Evolutionary conservation across 2,888 invertebrate species (phyloP).

Genomic region (Clivina fossor): DNA sequence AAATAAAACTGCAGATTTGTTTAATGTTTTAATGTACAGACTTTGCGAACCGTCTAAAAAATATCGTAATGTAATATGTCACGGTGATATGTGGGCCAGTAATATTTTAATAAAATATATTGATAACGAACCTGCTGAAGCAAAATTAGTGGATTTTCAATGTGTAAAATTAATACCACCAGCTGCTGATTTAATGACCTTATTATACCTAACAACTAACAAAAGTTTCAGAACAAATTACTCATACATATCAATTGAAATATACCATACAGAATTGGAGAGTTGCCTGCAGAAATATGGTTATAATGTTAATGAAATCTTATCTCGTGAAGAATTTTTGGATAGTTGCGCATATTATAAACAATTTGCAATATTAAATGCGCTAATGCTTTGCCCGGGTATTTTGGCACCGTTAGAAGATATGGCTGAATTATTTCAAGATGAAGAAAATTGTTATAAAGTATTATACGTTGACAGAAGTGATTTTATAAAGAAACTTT

Average conservation of each 20-base stretch:
- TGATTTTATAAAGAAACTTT: constrained; percentile 37
- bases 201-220: constrained; percentile 42
- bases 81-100: constrained; percentile 56
- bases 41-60: constrained; percentile 48
- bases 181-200: constrained; percentile 43
- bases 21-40: constrained; percentile 42
- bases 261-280: constrained; percentile 41
- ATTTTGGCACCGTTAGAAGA: constrained; percentile 39
- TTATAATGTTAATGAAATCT: constrained; percentile 35
- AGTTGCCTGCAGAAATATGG: constrained; percentile 36
- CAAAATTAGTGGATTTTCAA: constrained; percentile 45
- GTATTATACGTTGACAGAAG: constrained; percentile 39
- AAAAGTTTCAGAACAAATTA: constrained; percentile 37
- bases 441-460: constrained; percentile 33
- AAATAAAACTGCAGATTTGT: constrained; percentile 28
- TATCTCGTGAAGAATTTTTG: constrained; percentile 41
- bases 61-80: constrained; percentile 51
- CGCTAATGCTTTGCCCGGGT: constrained; percentile 40
- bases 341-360: constrained; percentile 42
- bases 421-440: constrained; percentile 38
- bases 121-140: constrained; percentile 40
- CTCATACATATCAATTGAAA: constrained; percentile 36
- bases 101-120: constrained; percentile 51
- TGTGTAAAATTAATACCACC: constrained; percentile 44
- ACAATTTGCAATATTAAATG: constrained; percentile 41